A percentile compares a stretch with the other conserved stretches of the same genome.
These are phyloP conservation scores for Chrysoperla carnea DNA, from an alignment of 1,140 invertebrate genomes.

Conservation along the genomic window DNA sequence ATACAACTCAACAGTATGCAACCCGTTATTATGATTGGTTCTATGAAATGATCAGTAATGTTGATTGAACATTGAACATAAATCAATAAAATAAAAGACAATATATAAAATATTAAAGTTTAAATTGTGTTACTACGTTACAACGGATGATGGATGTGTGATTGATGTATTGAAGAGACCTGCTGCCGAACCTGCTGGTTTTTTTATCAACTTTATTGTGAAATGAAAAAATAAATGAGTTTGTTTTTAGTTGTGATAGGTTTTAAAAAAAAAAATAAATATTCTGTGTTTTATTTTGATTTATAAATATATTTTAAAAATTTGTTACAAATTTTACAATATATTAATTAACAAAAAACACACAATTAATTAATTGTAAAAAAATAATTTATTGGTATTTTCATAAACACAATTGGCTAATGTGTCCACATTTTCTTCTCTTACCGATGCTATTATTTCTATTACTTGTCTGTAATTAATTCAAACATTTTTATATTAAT, in stretches of 20 bases:
- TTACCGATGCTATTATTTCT: not conserved
- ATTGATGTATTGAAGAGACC: not conserved
- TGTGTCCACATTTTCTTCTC: not conserved
- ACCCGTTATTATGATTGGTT: constrained; percentile 51
- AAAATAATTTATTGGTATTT: constrained; percentile 1
- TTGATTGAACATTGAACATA: constrained; percentile 15
- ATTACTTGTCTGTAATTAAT: constrained; percentile 1
- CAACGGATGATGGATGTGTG: not conserved
- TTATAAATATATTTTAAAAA: too few species aligned
- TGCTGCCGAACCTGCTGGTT: too few species aligned
- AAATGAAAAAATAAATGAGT: not conserved
- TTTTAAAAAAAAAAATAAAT: too few species aligned
- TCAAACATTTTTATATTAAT: not conserved
- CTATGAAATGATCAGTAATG: constrained; percentile 28
- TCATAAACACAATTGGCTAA: constrained; percentile 2
- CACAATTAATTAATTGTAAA: too few species aligned
- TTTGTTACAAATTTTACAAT: too few species aligned
- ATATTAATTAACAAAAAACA: too few species aligned
- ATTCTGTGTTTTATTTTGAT: too few species aligned
- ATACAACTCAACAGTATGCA: constrained; percentile 39
- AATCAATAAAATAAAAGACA: constrained; percentile 25
- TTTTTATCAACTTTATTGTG: not conserved
- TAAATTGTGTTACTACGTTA: not conserved
- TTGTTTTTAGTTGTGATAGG: constrained; percentile 5
- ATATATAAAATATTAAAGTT: not conserved